These are phyloP conservation scores for Gymnocephalus cernua DNA, from an alignment of 2,113 vertebrate species.

Conservation along the genomic window DNA sequence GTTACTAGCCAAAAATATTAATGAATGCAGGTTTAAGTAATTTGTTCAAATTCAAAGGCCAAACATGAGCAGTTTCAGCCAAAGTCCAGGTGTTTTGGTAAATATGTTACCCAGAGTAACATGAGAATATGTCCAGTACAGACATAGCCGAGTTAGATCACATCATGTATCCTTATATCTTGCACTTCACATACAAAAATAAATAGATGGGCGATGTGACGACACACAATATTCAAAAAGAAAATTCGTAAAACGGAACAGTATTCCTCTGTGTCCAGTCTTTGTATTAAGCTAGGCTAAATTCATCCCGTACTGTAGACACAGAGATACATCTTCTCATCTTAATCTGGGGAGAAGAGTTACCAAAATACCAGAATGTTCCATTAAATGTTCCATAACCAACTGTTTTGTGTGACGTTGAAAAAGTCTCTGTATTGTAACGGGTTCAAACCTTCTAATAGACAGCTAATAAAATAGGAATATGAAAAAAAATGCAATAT, in stretches of 20 bases:
- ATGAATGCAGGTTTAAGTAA: slow-evolving; percentile 1
- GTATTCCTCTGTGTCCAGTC: not conserved
- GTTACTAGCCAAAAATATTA: not conserved
- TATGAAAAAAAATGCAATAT: not conserved
- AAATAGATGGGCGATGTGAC: not conserved
- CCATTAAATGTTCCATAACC: not conserved
- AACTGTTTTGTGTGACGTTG: not conserved
- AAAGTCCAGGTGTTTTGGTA: not conserved
- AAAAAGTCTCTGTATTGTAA: not conserved
- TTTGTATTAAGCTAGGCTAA: not conserved
- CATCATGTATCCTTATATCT: not conserved
- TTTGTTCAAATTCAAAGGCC: not conserved
- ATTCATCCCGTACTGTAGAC: not conserved
- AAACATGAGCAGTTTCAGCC: not conserved
- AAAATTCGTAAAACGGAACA: not conserved
- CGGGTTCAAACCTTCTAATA: not conserved
- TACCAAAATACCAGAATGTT: not conserved
- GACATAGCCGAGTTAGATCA: not conserved
- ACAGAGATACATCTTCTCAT: not conserved
- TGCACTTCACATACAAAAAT: not conserved
- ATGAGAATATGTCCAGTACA: not conserved
- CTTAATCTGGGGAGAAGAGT: not conserved
- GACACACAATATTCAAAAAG: not conserved
- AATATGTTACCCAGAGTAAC: not conserved
- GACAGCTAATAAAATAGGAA: not conserved